Conservation (phyloP, 2,888 invertebrate species). For the Subacronicta megacephala region DNA sequence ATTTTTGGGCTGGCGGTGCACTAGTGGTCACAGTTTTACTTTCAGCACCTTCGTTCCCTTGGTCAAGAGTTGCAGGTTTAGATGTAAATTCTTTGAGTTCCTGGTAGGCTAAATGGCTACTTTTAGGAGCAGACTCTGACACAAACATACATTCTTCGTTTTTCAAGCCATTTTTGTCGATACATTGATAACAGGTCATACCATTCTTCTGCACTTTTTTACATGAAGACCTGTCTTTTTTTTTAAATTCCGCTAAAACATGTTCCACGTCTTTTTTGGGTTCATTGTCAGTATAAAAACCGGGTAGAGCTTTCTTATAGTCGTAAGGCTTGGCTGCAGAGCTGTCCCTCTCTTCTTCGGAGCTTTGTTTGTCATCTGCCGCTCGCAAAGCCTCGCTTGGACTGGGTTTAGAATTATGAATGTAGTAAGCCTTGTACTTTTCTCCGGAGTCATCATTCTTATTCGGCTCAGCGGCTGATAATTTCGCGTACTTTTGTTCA, state of each 20-base stretch:
- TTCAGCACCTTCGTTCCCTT: conserved; percentile 77
- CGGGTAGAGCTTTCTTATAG: conserved; percentile 84
- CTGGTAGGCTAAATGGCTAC: conserved; percentile 91
- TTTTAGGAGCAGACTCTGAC: conserved; percentile 91
- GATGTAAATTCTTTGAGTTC: conserved; percentile 91
- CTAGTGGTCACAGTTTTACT: conserved; percentile 80
- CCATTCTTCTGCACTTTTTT: conserved; percentile 92
- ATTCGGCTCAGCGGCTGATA: conserved; percentile 65
- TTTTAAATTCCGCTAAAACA: conserved; percentile 92
- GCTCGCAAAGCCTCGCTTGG: conserved; percentile 79
- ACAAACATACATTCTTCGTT: conserved; percentile 95
- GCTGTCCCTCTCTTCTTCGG: conserved; percentile 73
- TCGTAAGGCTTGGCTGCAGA: conserved; percentile 77
- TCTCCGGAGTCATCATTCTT: conserved; percentile 72
- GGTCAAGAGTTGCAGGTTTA: conserved; percentile 78
- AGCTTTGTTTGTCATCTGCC: conserved; percentile 71
- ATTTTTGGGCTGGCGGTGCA: conserved; percentile 72
- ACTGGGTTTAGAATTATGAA: conserved; percentile 77
- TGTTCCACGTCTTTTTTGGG: conserved; percentile 92
- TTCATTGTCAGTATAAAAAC: conserved; percentile 87
- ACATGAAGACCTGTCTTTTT: conserved; percentile 93
- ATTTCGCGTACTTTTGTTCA: conserved; percentile 69
- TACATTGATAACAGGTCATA: conserved; percentile 94
- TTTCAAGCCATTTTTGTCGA: conserved; percentile 91
- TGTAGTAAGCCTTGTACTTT: conserved; percentile 83